Percentiles rank a stretch among this genome's conserved stretches.
Evolutionary conservation across 2,888 invertebrate genomes (phyloP).

Genomic region (Morpho achilles): DNA sequence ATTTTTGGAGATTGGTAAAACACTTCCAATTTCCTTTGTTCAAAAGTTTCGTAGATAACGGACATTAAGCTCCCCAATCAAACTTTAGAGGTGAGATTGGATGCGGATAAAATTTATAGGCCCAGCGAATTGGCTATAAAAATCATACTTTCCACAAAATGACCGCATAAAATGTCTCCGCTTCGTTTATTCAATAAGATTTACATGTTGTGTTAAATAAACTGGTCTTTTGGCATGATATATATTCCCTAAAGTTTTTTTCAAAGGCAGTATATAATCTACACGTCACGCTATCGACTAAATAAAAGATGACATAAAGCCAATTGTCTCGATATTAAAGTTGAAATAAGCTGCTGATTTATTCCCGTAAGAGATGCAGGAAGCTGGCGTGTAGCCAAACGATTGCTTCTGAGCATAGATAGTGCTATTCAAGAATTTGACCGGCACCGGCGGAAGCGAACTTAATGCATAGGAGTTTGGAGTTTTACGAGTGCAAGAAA

Average conservation of each 20-base stretch:
- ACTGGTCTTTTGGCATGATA: no score
- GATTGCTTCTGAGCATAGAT: slow-evolving; percentile 20
- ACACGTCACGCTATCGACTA: background rate
- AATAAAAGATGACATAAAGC: slow-evolving; percentile 10
- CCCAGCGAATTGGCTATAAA: slow-evolving; percentile 7
- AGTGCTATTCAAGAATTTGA: slow-evolving; percentile 21
- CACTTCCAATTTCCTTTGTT: background rate
- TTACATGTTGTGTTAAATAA: no score
- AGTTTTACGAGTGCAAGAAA: background rate
- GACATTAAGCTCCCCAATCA: slow-evolving; percentile 7
- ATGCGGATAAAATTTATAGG: slow-evolving; percentile 7
- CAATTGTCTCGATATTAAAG: slow-evolving; percentile 22
- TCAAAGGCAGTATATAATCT: background rate
- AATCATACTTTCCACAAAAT: slow-evolving; percentile 4
- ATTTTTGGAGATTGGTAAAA: no score
- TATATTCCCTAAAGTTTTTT: background rate
- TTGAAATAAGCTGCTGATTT: slow-evolving; percentile 21
- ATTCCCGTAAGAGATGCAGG: slow-evolving; percentile 15
- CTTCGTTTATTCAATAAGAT: no score
- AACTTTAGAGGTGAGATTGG: slow-evolving; percentile 8
- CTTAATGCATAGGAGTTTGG: slow-evolving; percentile 1
- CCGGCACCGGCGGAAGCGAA: slow-evolving; percentile 5
- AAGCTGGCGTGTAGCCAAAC: slow-evolving; percentile 20
- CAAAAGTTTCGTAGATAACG: slow-evolving; percentile 6
- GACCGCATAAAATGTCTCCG: slow-evolving; percentile 6